Evolutionary conservation across 2,888 invertebrate genomes (phyloP).

Genomic region (Caenorhabditis zanzibari): DNA sequence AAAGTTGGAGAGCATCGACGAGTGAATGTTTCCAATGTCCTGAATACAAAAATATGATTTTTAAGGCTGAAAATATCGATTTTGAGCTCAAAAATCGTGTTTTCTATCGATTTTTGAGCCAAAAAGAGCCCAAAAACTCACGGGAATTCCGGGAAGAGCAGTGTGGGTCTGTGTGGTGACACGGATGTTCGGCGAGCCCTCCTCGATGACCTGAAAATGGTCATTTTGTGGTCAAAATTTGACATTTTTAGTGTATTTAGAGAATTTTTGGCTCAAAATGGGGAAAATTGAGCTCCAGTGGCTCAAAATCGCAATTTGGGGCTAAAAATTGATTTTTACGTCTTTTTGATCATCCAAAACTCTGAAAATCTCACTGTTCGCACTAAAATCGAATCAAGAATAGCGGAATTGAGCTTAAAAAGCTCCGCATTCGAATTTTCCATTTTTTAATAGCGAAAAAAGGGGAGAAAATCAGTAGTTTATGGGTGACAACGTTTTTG

Average conservation of each 20-base stretch:
- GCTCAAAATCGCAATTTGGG: not conserved
- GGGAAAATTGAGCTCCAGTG: not conserved
- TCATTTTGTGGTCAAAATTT: not conserved
- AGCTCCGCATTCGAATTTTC: not conserved
- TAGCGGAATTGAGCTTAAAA: not conserved
- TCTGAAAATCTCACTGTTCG: no score
- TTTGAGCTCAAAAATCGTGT: not conserved
- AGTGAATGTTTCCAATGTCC: slow-evolving; percentile 62
- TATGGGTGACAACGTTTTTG: slow-evolving; percentile 13
- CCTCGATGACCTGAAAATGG: slow-evolving; percentile 64
- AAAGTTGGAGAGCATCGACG: slow-evolving; percentile 61
- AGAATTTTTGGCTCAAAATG: not conserved
- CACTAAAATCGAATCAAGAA: no score
- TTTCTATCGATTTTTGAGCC: not conserved
- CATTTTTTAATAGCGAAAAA: not conserved
- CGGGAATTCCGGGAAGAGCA: slow-evolving; percentile 64
- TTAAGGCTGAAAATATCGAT: slow-evolving; percentile 5
- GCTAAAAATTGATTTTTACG: no score
- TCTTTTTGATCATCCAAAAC: no score
- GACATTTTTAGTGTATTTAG: no score
- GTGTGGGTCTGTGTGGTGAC: slow-evolving; percentile 66
- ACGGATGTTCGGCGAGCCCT: slow-evolving; percentile 69
- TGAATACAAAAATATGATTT: no score
- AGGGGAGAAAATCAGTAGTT: slow-evolving; percentile 22
- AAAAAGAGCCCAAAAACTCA: slow-evolving; percentile 8